Conservation (phyloP, 2,888 invertebrate species). For the Malthinus seriepunctatus region DNA sequence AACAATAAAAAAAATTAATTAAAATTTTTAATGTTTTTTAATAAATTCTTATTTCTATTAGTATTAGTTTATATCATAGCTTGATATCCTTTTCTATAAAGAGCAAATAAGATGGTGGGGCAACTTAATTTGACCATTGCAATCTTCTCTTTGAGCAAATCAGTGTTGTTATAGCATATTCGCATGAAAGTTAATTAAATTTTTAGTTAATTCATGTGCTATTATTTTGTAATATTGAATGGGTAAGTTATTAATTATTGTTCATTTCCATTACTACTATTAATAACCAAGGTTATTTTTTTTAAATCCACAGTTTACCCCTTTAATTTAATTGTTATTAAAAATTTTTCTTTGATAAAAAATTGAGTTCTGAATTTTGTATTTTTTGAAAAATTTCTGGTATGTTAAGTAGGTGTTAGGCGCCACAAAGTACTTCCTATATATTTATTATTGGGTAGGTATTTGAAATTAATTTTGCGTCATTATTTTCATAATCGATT, state of each 20-base stretch:
- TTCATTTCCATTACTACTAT: not conserved
- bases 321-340: constrained; percentile 2
- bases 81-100: constrained; percentile 4
- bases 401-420: not conserved
- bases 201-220: not conserved
- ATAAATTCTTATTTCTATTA: not conserved
- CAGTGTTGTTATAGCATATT: constrained; percentile 9
- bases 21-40: not conserved
- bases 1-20: too few species aligned
- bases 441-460: not conserved
- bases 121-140: constrained; percentile 17
- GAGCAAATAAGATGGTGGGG: constrained; percentile 12
- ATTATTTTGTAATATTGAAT: not conserved
- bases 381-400: not conserved
- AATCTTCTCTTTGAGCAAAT: constrained; percentile 23
- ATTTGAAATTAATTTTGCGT: not conserved
- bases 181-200: constrained; percentile 1
- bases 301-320: not conserved
- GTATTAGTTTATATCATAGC: not conserved
- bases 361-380: not conserved
- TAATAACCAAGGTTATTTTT: too few species aligned
- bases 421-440: constrained; percentile 4
- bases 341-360: not conserved
- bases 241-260: not conserved
- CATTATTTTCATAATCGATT: not conserved